Evolutionary conservation across 2,888 invertebrate species (phyloP).

Genomic region (Tetranychus piercei): DNA sequence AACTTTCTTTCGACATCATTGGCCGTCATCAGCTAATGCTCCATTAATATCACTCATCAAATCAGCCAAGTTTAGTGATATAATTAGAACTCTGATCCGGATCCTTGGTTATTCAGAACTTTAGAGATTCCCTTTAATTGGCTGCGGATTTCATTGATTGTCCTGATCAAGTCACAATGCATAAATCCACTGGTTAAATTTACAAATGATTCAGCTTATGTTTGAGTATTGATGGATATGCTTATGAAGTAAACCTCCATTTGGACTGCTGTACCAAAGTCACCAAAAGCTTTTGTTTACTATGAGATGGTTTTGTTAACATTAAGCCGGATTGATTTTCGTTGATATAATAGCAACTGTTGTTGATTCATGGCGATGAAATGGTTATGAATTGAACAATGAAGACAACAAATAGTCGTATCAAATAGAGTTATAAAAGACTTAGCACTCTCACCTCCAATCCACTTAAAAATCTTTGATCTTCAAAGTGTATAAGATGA

Average conservation of each 20-base stretch:
- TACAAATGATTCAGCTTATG: not conserved
- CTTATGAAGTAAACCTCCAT: not conserved
- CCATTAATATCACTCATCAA: not conserved
- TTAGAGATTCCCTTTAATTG: not conserved
- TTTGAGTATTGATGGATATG: not conserved
- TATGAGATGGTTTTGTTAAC: not conserved
- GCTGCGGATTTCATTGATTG: not conserved
- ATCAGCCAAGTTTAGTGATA: no score
- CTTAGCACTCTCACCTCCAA: no score
- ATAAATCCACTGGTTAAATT: not conserved
- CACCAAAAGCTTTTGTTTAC: not conserved
- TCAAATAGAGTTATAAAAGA: no score
- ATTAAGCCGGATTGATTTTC: not conserved
- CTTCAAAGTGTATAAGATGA: no score
- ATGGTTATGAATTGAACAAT: not conserved
- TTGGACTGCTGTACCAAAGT: no score
- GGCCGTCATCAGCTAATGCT: not conserved
- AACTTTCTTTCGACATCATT: not conserved
- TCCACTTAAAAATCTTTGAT: no score
- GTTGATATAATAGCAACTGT: not conserved
- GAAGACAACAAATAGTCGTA: not conserved
- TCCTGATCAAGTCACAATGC: not conserved
- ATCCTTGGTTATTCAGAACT: not conserved
- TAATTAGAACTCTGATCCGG: not conserved
- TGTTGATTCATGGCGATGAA: not conserved